phyloP scores from a whole-genome alignment of 2,113 vertebrate species.

The Grantiella picta region DNA sequence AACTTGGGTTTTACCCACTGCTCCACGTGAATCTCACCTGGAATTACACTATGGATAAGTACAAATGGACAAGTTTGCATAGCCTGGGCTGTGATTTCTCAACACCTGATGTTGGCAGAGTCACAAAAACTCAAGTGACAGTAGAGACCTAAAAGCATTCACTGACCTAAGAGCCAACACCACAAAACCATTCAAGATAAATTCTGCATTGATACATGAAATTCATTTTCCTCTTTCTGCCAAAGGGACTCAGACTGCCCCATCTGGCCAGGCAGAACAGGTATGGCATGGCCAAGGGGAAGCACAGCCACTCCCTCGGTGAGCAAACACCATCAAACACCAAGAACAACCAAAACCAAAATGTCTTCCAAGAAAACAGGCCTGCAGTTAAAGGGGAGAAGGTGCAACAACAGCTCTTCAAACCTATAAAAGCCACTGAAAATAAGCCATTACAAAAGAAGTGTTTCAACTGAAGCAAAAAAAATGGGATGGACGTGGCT shows the following conservation, averaged over 20 bases:
- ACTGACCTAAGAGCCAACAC: neutral
- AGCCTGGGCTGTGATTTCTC: neutral
- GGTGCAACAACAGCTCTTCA: neutral
- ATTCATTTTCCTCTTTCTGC: neutral
- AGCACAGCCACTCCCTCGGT: neutral
- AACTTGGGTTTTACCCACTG: neutral
- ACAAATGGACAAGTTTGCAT: neutral
- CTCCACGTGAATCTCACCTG: neutral
- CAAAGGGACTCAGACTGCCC: neutral
- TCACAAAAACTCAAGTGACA: neutral
- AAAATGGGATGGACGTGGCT: neutral
- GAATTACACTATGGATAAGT: neutral
- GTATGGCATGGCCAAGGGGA: neutral
- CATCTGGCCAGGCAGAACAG: neutral
- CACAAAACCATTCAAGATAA: neutral
- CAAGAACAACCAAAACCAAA: neutral
- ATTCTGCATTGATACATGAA: neutral
- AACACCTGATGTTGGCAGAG: neutral
- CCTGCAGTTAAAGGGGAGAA: neutral
- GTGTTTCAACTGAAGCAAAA: neutral
- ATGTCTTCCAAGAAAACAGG: neutral
- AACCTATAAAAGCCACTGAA: neutral
- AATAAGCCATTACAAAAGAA: neutral
- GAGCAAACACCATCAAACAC: neutral
- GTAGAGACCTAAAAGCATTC: neutral